These are phyloP conservation scores for Syritta pipiens DNA, from an alignment of 2,888 invertebrate genomes.

Conservation along the genomic window DNA sequence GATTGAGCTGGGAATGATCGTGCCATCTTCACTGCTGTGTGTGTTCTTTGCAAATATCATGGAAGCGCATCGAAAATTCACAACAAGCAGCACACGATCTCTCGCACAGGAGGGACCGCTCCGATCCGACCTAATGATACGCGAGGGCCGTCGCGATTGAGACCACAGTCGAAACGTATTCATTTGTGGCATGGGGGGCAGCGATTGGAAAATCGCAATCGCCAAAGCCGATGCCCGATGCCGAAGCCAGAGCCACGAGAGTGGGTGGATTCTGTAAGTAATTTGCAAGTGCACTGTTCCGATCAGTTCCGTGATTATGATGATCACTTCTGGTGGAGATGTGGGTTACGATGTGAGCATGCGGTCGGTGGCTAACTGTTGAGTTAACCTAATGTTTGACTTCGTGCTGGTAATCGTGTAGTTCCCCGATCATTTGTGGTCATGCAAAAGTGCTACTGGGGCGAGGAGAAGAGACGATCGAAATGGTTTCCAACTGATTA, in stretches of 20 bases:
- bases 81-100: constrained; percentile 53
- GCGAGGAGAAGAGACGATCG: neutral
- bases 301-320: constrained; percentile 42
- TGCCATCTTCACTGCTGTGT: neutral
- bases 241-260: neutral
- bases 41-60: constrained; percentile 1
- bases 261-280: constrained; percentile 42
- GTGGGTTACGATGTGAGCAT: constrained; percentile 18
- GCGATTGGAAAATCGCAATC: constrained; percentile 24
- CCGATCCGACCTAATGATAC: constrained; percentile 59
- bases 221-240: constrained; percentile 1
- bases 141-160: constrained; percentile 20
- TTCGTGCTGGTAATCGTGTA: constrained; percentile 37
- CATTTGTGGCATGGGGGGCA: constrained; percentile 32
- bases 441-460: constrained; percentile 5
- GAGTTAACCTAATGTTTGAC: constrained; percentile 38
- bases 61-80: constrained; percentile 36
- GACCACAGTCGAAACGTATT: constrained; percentile 53
- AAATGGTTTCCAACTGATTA: too few species aligned
- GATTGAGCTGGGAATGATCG: constrained; percentile 45
- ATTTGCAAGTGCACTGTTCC: constrained; percentile 48
- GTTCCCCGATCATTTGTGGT: constrained; percentile 13
- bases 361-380: constrained; percentile 12
- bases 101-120: too few species aligned
- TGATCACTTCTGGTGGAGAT: constrained; percentile 43